Base-by-base conservation (phyloP, 2,797 vertebrate genomes). In the Sebastes nivosus region DNA sequence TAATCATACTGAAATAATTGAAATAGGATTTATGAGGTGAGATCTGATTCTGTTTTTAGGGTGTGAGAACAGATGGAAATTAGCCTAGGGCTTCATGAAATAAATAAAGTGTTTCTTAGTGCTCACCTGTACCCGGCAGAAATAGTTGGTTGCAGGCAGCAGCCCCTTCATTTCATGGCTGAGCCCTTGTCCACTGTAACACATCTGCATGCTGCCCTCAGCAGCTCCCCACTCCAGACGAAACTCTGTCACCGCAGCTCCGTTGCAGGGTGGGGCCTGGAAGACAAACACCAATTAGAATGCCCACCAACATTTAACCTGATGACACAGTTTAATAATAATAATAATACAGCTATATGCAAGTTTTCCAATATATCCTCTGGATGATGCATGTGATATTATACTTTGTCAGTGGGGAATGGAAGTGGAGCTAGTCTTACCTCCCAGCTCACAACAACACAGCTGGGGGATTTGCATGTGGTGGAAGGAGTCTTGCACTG, bases 141-240 rank as follows among this genome's bases (percentile, higher is more conserved):
- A 99, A 93, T 99, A 99, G 89, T 94, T 96, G 77, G 97, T 97
- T 52, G 98, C 97, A 82, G 98, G 98, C 46, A 96, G 96, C 86
- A 99, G 97, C 22, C 98, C 98, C 92, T 97, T 98, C 85, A 99
- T 92, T 91, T 99, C 98, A 57, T 97, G 97, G 90, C 77, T 95
- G 77, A 97, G 94, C 25, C 93, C 95, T 5, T 97, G 90, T 4
- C 98, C 98, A 10, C 93, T 97, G 80, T 99, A 99, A 85, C 96
- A 97, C 77, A 96, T 91, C 91, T 98, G 97, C 97, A 99, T 98
- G 90, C 93, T 95, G 79, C 98, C 98, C 90, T 99, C 98, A 34
- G 97, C 97, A 1, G 97, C 97, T 1, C 98, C 98, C 98, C 98
- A 99, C 89, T 99, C 98, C 67, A 99, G 82, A 2, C 97, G 96